A percentile compares a stretch with the other conserved stretches of the same genome.
Conservation (phyloP, 2,797 vertebrate genomes). For the Platalea minor region DNA sequence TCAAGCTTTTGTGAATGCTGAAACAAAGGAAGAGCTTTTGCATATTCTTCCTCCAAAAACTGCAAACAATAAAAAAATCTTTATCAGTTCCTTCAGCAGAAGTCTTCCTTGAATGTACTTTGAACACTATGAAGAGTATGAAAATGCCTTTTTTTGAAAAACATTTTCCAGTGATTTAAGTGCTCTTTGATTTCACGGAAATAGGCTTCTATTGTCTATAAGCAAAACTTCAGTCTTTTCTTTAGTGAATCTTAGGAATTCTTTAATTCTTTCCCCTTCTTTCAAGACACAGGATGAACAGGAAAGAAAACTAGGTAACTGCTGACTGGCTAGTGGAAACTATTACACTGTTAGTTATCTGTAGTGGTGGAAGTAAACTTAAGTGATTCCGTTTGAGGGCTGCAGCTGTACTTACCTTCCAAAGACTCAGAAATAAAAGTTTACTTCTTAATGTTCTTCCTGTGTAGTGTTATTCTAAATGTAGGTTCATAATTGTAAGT, state of each 20-base stretch:
- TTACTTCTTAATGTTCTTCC: background rate
- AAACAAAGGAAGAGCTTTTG: background rate
- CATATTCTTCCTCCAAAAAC: background rate
- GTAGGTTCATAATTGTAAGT: background rate
- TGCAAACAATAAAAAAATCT: background rate
- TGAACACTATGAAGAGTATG: background rate
- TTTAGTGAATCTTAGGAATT: background rate
- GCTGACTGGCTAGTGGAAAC: background rate
- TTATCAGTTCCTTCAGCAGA: background rate
- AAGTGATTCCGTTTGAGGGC: background rate
- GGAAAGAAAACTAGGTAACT: background rate
- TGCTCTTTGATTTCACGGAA: background rate
- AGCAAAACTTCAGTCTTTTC: background rate
- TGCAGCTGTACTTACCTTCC: background rate
- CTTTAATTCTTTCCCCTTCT: background rate
- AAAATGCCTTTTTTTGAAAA: background rate
- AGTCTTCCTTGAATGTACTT: background rate
- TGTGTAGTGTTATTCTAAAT: background rate
- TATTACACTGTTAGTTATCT: background rate
- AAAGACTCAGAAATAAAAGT: background rate
- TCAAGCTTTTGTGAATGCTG: background rate
- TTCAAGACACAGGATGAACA: background rate
- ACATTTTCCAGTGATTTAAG: background rate
- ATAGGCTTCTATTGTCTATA: background rate
- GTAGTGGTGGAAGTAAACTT: background rate